Conservation (phyloP, 37 sponge, comb jelly and placozoan species). For the Oopsacas minuta region DNA sequence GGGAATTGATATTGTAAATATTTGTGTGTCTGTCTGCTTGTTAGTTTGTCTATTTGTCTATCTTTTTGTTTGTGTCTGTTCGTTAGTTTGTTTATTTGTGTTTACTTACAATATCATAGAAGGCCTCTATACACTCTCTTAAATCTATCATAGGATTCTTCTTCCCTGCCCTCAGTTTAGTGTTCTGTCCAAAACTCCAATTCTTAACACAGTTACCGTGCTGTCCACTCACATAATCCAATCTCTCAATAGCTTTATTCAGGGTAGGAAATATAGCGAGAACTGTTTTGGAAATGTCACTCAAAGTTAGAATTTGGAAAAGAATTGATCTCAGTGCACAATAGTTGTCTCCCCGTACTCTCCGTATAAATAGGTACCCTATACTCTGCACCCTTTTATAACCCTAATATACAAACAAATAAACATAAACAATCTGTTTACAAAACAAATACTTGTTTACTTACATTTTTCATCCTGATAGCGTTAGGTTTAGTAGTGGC, state of each 20-base stretch:
- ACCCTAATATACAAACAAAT: neutral
- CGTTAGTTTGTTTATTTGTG: neutral
- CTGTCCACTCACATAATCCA: neutral
- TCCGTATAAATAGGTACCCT: neutral
- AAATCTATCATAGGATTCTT: neutral
- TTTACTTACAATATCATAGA: neutral
- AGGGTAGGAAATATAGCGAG: neutral
- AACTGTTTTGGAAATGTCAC: neutral
- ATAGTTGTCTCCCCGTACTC: constrained; percentile 5
- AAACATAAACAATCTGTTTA: neutral
- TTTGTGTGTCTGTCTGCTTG: neutral
- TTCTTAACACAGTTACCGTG: neutral
- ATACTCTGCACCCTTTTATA: neutral
- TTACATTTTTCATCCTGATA: neutral
- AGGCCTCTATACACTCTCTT: neutral
- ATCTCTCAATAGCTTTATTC: neutral
- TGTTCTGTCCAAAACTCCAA: neutral
- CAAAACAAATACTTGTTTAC: neutral
- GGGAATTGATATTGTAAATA: too few relatives aligned
- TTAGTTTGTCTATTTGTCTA: neutral
- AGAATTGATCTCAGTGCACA: neutral
- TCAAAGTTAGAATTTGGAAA: neutral
- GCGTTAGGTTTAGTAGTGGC: neutral
- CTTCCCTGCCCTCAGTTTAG: neutral
- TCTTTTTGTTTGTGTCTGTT: neutral